Evolutionary conservation across 2,888 invertebrate species (phyloP).

Genomic region (Xiphydria camelus): DNA sequence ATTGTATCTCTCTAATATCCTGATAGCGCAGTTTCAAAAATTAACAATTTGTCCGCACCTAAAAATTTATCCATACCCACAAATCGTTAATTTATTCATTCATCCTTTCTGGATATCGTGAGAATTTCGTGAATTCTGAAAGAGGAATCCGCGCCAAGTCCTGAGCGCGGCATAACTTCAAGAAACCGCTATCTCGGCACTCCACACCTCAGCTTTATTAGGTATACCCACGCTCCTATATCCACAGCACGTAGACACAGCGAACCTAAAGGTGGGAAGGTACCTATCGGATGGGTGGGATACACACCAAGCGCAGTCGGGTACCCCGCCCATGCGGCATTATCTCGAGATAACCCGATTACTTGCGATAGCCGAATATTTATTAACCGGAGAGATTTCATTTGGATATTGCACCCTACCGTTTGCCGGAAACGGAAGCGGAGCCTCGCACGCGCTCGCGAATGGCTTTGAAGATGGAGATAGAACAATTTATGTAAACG

Average conservation of each 20-base stretch:
- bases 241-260: slow-evolving; percentile 6
- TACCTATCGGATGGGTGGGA: slow-evolving; percentile 1
- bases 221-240: slow-evolving; percentile 13
- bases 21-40: no score
- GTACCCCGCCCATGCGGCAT: slow-evolving; percentile 19
- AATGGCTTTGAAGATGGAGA: no score
- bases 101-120: no score
- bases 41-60: no score
- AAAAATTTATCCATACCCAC: no score
- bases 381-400: slow-evolving; percentile 46
- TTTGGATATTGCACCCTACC: slow-evolving; percentile 34
- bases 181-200: slow-evolving; percentile 33
- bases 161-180: slow-evolving; percentile 6
- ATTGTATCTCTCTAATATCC: no score
- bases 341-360: slow-evolving; percentile 46
- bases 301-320: background rate
- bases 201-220: slow-evolving; percentile 37
- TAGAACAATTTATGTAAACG: no score
- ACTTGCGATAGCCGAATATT: slow-evolving; percentile 44
- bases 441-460: no score
- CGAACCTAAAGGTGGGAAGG: background rate
- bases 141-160: no score
- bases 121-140: no score
- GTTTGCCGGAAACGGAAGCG: slow-evolving; percentile 30
- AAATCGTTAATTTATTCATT: no score